Base-by-base conservation (phyloP, 2,888 invertebrate genomes). In the Bombylius major region DNA sequence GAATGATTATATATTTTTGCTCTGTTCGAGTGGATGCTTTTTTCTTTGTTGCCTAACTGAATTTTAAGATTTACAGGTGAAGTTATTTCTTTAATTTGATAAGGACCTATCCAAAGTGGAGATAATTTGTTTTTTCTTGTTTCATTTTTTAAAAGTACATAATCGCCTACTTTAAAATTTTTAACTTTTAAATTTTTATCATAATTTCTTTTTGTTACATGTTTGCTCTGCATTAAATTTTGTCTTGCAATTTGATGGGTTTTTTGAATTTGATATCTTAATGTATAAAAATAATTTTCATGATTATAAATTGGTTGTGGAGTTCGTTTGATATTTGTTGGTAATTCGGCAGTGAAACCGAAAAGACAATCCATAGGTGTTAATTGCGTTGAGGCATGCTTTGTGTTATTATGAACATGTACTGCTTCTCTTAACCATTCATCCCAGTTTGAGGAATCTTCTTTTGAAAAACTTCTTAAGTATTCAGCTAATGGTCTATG, bases 351-450 rank as follows among this genome's bases (percentile, higher is more conserved):
- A 23, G 50, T 42, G 23, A 60, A 39, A 7, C 39, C 39, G 39
- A 39, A 39, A 39, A 39, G 39, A 9, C 7, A 11, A 9, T 39
- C 39, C 32, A 57, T 52, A 11, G 60, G 58, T 7, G 54, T 56
- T 14, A 57, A 39, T 51, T 56, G 48, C 4, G 57, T 51, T 7
- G 53, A 36, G 23, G 23, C 23, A 23, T 23, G 23, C 23, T 23
- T 23, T 23, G 23, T n/a, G 23, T 23, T 39, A 11, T n/a, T n/a
- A n/a, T n/a, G n/a, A n/a, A n/a, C n/a, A n/a, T n/a, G n/a, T n/a
- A n/a, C n/a, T n/a, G n/a, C n/a, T n/a, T n/a, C n/a, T n/a, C n/a
- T n/a, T n/a, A n/a, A n/a, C n/a, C n/a, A n/a, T n/a, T n/a, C n/a
- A n/a, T n/a, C n/a, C n/a, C n/a, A n/a, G n/a, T n/a, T n/a, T n/a